A percentile compares a stretch with the other conserved stretches of the same genome.
Conservation (phyloP, 1,140 invertebrate genomes). For the Drosophila murphyi region DNA sequence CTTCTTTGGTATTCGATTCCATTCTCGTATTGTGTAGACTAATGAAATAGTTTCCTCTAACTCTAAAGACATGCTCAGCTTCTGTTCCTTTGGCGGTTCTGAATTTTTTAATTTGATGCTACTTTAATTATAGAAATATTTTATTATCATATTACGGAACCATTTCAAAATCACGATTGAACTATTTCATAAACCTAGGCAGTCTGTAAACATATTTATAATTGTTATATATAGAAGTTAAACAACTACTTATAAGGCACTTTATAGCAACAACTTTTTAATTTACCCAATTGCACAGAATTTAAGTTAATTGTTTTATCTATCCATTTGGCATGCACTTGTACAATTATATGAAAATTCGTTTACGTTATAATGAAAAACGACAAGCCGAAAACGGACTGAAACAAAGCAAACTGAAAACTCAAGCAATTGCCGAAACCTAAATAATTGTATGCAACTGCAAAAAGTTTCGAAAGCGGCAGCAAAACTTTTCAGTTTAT, state of each 20-base stretch:
- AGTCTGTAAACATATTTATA: background rate
- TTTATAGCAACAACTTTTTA: constrained; percentile 27
- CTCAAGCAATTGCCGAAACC: constrained; percentile 50
- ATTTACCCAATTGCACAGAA: constrained; percentile 37
- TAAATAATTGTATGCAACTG: constrained; percentile 57
- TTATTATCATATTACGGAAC: too few relatives aligned
- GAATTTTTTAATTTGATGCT: too few relatives aligned
- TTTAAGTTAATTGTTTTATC: constrained; percentile 31
- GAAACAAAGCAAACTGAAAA: constrained; percentile 47
- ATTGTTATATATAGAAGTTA: constrained; percentile 1
- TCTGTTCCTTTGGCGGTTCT: too few relatives aligned
- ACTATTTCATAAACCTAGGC: too few relatives aligned
- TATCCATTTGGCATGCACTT: constrained; percentile 49
- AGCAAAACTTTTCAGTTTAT: constrained; percentile 51
- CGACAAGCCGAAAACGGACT: constrained; percentile 16
- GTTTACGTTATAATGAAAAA: constrained; percentile 26
- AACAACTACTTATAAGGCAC: constrained; percentile 11
- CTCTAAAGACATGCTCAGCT: too few relatives aligned
- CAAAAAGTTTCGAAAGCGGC: constrained; percentile 53
- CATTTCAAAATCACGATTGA: too few relatives aligned
- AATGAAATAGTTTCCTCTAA: too few relatives aligned
- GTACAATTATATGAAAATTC: constrained; percentile 38
- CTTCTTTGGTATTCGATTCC: too few relatives aligned
- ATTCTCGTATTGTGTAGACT: too few relatives aligned
- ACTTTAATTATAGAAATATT: too few relatives aligned